phyloP scores from a whole-genome alignment of 2,888 invertebrate genomes.

The Heliconius ethilla region DNA sequence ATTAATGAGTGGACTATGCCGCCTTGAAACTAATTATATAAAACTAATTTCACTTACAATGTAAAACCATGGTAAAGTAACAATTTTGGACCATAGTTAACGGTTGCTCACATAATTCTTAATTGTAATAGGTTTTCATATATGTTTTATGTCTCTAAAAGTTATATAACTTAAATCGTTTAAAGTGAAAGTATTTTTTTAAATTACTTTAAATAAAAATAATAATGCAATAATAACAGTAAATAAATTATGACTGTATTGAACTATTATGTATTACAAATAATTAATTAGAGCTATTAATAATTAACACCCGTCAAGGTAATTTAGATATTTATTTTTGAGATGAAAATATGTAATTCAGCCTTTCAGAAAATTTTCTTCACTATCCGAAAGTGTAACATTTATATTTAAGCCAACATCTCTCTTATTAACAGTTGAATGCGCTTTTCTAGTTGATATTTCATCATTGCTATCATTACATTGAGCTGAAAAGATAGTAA shows the following conservation, averaged over 20 bases:
- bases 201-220: background rate
- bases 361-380: slow-evolving; percentile 42
- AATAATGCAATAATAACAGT: background rate
- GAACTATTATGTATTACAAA: background rate
- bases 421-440: slow-evolving; percentile 50
- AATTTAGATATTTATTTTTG: background rate
- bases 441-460: slow-evolving; percentile 5
- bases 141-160: background rate
- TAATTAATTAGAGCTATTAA: too few species aligned
- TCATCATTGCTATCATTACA: slow-evolving; percentile 33
- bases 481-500: slow-evolving; percentile 53
- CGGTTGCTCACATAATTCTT: background rate
- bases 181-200: too few species aligned
- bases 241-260: background rate
- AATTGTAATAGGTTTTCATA: background rate
- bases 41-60: slow-evolving; percentile 28
- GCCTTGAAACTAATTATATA: slow-evolving; percentile 37
- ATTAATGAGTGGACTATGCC: slow-evolving; percentile 61
- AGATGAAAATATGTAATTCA: slow-evolving; percentile 37
- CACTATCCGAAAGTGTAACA: slow-evolving; percentile 58
- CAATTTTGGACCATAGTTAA: background rate
- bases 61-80: background rate
- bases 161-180: background rate
- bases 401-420: slow-evolving; percentile 69
- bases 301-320: background rate